phyloP scores from a whole-genome alignment of 1,140 invertebrate species.

The Dreissena rostriformis region DNA sequence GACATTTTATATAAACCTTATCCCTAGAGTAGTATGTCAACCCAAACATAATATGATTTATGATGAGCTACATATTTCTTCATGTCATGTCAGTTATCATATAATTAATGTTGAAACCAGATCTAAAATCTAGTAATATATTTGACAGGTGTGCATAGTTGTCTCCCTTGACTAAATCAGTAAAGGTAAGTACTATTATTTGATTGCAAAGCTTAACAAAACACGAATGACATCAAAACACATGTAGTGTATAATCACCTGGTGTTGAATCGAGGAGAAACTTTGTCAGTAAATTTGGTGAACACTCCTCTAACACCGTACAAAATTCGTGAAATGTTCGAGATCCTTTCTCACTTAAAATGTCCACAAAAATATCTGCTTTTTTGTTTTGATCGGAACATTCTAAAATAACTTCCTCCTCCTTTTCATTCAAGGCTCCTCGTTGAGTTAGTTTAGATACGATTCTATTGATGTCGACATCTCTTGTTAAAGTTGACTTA shows the following conservation, averaged over 20 bases:
- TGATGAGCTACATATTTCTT: no score
- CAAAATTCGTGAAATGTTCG: conserved; percentile 50
- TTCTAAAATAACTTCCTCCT: conserved; percentile 52
- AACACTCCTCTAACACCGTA: conserved; percentile 47
- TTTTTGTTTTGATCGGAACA: conserved; percentile 38
- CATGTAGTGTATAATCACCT: conserved; percentile 9
- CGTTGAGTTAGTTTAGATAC: conserved; percentile 38
- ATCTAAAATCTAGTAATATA: no score
- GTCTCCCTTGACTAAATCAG: no score
- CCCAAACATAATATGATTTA: no score
- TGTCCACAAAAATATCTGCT: conserved; percentile 46
- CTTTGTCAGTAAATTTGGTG: conserved; percentile 47
- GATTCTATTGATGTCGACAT: conserved; percentile 42
- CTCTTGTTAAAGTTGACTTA: conserved; percentile 37
- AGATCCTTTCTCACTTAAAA: conserved; percentile 45
- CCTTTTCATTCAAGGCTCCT: conserved; percentile 46
- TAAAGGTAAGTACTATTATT: no score
- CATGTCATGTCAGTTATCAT: no score
- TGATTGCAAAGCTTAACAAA: no score
- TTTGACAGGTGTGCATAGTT: no score
- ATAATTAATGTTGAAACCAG: no score
- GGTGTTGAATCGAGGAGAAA: conserved; percentile 44
- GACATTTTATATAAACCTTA: no score
- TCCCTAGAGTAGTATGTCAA: no score
- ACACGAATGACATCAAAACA: no score